These are phyloP conservation scores for Reinhardtius hippoglossoides DNA, from an alignment of 2,113 vertebrate species.

Conservation along the genomic window DNA sequence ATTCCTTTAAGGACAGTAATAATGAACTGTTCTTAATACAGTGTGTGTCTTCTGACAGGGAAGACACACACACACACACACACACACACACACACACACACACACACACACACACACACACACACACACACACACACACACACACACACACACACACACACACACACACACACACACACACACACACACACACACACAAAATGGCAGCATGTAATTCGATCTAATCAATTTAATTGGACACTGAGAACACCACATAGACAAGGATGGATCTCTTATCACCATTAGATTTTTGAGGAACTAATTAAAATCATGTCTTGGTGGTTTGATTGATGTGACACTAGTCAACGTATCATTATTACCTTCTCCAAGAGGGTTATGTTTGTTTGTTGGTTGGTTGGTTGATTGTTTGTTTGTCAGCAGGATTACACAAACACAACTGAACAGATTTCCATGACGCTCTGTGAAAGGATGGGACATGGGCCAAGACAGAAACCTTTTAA, in stretches of 20 bases:
- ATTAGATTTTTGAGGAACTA: constrained; percentile 12
- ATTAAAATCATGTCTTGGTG: constrained; percentile 17
- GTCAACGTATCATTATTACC: neutral
- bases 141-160: neutral
- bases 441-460: no score
- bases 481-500: no score
- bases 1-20: neutral
- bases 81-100: neutral
- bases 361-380: no score
- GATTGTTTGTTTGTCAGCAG: no score
- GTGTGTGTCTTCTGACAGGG: no score
- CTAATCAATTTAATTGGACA: neutral
- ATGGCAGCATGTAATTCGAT: neutral
- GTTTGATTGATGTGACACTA: neutral
- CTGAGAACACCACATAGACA: neutral
- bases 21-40: neutral
- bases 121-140: neutral
- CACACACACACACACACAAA: neutral
- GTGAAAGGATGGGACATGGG: no score
- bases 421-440: neutral
- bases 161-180: neutral
- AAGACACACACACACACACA: neutral
- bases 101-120: neutral
- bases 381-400: no score
- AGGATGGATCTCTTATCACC: constrained; percentile 1